Evolutionary conservation across 2,888 invertebrate genomes (phyloP), one percentile per base, ranked within the genome.

Genomic region (Zonitis immaculata): DNA sequence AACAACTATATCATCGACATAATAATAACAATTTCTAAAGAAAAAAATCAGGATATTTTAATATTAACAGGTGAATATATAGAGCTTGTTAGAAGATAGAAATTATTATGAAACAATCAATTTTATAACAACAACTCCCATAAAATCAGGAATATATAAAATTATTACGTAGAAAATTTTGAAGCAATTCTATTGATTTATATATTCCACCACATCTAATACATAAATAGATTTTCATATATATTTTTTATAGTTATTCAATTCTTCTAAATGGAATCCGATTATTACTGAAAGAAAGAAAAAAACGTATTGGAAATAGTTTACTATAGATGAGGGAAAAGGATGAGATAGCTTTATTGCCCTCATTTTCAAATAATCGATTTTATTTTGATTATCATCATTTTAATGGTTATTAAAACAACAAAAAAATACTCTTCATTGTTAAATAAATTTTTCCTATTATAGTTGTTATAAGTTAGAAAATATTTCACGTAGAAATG

Each of bases 41-140:
- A 44, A 48, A 57, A 57, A 58, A 54, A 55, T 47, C 47, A 49
- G 54, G 55, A 55, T 55, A 51, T 57, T 59, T 51, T 55, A 48
- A 52, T 54, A 59, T 55, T 57, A 54, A 54, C 48, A 51, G 39
- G 35, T 50, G 30, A 47, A 52, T 28, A n/a, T n/a, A n/a, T n/a
- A n/a, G n/a, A 42, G 57, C 57, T 57, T 57, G 57, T 57, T 57
- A 57, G 57, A 42, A 12, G n/a, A 18, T 25, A 27, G 48, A 39
- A 45, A 56, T 44, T 52, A 56, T 56, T 50, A 56, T 52, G 50
- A 56, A 52, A 49, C 25, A 43, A 52, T 56, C 49, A 55, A n/a
- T n/a, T n/a, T n/a, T n/a, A n/a, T n/a, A n/a, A n/a, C n/a, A n/a
- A n/a, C n/a, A n/a, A n/a, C n/a, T n/a, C n/a, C n/a, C n/a, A n/a